These are phyloP conservation scores for Chloroclysta siterata DNA, from an alignment of 2,888 invertebrate genomes.

Conservation along the genomic window DNA sequence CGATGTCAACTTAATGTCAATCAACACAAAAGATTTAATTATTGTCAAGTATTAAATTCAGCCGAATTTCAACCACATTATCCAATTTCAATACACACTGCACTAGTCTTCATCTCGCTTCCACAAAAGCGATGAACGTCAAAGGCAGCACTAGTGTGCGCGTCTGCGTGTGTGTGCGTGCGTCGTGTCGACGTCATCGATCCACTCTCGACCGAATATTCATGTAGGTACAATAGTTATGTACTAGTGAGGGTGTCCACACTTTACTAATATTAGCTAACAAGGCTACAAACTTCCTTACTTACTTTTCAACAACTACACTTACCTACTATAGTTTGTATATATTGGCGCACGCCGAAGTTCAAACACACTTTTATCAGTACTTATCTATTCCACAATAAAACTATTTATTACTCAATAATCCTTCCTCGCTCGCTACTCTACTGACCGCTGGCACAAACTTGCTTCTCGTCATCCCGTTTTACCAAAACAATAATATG, in stretches of 20 bases:
- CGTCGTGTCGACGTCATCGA: slow-evolving; percentile 52
- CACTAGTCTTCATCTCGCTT: slow-evolving; percentile 33
- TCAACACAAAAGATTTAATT: not conserved
- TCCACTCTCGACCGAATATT: slow-evolving; percentile 55
- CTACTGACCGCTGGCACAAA: too few relatives aligned
- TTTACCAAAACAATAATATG: too few relatives aligned
- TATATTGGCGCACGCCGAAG: too few relatives aligned
- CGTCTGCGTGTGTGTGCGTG: slow-evolving; percentile 17
- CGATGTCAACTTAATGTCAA: not conserved
- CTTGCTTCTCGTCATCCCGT: too few relatives aligned
- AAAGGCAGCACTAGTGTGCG: slow-evolving; percentile 21
- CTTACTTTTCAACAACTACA: not conserved
- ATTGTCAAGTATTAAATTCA: not conserved
- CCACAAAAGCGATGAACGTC: slow-evolving; percentile 48
- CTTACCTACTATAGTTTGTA: not conserved
- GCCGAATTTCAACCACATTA: slow-evolving; percentile 1
- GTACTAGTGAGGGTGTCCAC: slow-evolving; percentile 14
- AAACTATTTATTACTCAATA: too few relatives aligned
- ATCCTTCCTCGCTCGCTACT: too few relatives aligned
- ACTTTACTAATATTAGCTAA: slow-evolving; percentile 13
- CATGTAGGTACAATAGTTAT: slow-evolving; percentile 36
- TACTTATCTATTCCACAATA: too few relatives aligned
- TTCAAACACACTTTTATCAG: too few relatives aligned
- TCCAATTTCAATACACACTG: slow-evolving; percentile 11
- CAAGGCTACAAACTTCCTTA: not conserved